Evolutionary conservation across 2,888 invertebrate species (phyloP), one percentile per base, ranked within the genome.

Genomic region (Drosophila neonasuta): DNA sequence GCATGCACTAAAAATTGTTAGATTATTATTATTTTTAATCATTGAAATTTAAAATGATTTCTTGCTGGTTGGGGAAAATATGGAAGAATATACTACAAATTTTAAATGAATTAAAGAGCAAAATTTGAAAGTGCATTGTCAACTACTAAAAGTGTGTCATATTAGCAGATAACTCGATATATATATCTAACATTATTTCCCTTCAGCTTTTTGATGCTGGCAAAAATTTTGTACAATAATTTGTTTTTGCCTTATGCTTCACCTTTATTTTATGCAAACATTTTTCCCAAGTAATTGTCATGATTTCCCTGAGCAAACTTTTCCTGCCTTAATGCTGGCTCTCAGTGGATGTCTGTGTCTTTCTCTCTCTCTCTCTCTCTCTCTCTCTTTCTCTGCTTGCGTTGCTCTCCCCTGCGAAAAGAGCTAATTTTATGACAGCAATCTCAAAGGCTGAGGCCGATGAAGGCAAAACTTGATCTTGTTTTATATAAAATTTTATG

Each of bases 351-450:
- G 24, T 44, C 46, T 63, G 68, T 44, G 32, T 41, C 56, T 56
- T 17, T 49, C 11, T 54, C 36, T n/a, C 24, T 24, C 6, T 5
- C 13, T 30, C 13, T n/a, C n/a, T 20, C 51, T 56, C 15, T 46
- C 44, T 63, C 72, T 44, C 32, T 44, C 58, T 56, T 13, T 45
- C 11, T 52, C 42, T n/a, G 6, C n/a, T 24, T 9, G 32, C 13
- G 36, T 44, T 24, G 39, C 44, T 20, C 54, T n/a, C 17, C n/a
- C 44, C 9, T 44, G 44, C 42, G 8, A 44, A 52, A 52, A 17
- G 24, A 66, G 78, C 72, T 80, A 83, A 83, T 83, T 82, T 77
- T 65, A 56, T 66, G 66, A 62, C 80, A 74, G 71, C 71, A 71
- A 67, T 66, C 49, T 46, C 57, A 24, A 49, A 49, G 49, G 49